Base-by-base conservation (phyloP, 2,888 invertebrate species). In the Xanthia togata region DNA sequence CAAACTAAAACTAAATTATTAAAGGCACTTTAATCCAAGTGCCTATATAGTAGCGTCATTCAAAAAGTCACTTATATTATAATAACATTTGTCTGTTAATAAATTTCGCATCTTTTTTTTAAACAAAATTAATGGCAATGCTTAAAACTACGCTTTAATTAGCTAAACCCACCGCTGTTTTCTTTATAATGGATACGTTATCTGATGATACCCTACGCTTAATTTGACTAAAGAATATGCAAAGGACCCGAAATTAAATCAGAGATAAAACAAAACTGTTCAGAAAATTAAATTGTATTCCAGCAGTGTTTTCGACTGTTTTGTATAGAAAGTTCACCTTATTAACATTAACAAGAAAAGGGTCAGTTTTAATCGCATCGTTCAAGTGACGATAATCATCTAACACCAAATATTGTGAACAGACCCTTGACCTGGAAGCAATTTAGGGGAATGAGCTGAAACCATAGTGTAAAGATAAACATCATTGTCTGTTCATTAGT, bases 321-420 rank as follows among this genome's bases (percentile, higher is more conserved):
- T 79, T 65, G 57, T 55, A 50, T 65, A 80, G 55, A 65, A 69
- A 53, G 17, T 70, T 73, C 31, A 44, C 59, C 59, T 44, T 69
- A 70, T 65, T 70, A 57, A 65, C 47, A 70, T 71, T 17, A 71
- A 41, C 38, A 68, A 60, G 65, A 64, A 71, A 80, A 70, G 73
- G 76, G 67, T 76, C 35, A 41, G 11, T n/a, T 73, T 72, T 65
- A 68, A 75, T 63, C 69, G 57, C 70, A 50, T 20, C n/a, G n/a
- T n/a, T 38, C n/a, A 57, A 20, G 20, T n/a, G 57, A 57, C 57
- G 38, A 38, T 38, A 38, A n/a, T 20, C 55, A 38, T 38, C 55
- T 68, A 68, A n/a, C 17, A 55, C 20, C 35, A 38, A 9, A 35
- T 68, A 35, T n/a, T 55, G n/a, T 17, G 38, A 38, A 4, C 68